Evolutionary conservation across 2,888 invertebrate genomes (phyloP).

Genomic region (Ashinkailepas kermadecensis): DNA sequence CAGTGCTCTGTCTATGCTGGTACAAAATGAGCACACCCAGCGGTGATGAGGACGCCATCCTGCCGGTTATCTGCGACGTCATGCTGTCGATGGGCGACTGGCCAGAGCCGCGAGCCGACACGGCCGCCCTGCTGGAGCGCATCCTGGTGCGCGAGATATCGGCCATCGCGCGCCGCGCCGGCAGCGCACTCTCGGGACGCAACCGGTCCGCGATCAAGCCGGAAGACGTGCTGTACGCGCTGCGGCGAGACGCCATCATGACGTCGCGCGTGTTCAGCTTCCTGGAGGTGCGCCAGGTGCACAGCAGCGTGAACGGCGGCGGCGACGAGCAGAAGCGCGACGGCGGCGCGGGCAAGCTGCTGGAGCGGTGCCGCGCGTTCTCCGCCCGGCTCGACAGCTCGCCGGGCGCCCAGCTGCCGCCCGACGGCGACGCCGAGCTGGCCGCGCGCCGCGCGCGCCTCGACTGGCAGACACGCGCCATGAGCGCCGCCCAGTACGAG

Average conservation of each 20-base stretch:
- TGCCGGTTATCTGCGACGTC: neutral
- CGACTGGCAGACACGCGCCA: neutral
- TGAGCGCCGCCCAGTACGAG: neutral
- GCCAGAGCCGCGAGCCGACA: neutral
- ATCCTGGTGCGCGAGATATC: neutral
- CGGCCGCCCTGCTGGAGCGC: neutral
- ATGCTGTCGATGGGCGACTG: neutral
- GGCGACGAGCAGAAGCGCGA: neutral
- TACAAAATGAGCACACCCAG: too few species aligned
- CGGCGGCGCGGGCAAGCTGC: neutral
- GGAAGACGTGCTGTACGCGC: neutral
- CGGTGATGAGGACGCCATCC: neutral
- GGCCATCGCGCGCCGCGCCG: neutral
- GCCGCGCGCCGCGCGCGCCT: neutral
- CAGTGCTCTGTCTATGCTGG: too few species aligned
- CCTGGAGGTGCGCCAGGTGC: neutral
- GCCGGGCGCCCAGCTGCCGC: neutral
- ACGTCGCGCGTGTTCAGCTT: neutral
- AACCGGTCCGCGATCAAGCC: neutral
- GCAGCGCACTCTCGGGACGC: neutral
- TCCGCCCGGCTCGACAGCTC: neutral
- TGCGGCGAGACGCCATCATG: neutral
- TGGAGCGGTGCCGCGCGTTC: neutral
- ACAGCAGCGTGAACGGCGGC: neutral
- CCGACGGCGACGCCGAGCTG: neutral